phyloP scores from a whole-genome alignment of 2,888 invertebrate species.

The Scrobipalpa costella region DNA sequence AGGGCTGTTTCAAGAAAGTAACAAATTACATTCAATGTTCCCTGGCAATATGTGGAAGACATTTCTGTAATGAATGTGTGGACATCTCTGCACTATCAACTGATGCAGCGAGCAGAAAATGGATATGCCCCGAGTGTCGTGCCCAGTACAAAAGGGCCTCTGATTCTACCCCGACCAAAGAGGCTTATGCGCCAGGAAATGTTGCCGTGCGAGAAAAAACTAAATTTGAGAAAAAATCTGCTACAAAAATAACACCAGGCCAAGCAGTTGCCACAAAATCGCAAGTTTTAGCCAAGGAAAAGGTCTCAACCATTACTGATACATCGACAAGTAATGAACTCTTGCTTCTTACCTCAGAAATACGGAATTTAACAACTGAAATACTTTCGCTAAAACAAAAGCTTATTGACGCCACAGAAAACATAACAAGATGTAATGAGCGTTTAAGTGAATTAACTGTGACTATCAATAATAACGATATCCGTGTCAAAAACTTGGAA shows the following conservation, averaged over 20 bases:
- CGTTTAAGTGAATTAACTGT: not conserved
- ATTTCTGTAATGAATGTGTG: too few species aligned
- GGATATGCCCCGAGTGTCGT: too few species aligned
- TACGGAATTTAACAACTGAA: not conserved
- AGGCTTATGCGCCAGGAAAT: too few species aligned
- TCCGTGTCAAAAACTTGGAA: not conserved
- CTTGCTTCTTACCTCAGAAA: not conserved
- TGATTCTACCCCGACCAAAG: too few species aligned
- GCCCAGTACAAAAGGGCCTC: too few species aligned
- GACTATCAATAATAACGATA: not conserved
- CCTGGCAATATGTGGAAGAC: too few species aligned
- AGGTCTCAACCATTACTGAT: not conserved
- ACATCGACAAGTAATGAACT: not conserved
- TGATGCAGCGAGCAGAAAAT: too few species aligned
- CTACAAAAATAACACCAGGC: not conserved
- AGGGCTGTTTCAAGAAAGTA: too few species aligned
- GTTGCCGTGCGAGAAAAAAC: not conserved
- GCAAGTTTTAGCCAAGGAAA: not conserved
- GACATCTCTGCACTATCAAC: too few species aligned
- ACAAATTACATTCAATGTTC: too few species aligned
- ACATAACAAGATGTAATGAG: not conserved
- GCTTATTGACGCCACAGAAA: not conserved
- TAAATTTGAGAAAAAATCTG: not conserved
- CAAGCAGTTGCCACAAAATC: not conserved
- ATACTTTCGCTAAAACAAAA: not conserved